Evolutionary conservation across 2,888 invertebrate genomes (phyloP), one percentile per base, ranked within the genome.

Genomic region (Ferdinandea cuprea): DNA sequence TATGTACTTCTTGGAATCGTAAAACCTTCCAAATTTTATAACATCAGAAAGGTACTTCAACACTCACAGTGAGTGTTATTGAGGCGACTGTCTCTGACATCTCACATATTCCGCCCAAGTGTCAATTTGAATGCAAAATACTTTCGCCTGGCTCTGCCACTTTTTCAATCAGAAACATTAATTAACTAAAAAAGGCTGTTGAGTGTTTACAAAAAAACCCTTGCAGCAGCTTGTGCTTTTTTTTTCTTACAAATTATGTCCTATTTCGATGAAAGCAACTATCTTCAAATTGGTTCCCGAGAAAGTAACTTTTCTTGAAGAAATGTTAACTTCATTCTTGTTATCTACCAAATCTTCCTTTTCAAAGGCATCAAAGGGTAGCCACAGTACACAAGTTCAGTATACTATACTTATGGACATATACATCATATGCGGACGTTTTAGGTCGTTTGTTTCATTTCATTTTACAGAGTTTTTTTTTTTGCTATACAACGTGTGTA

Each of bases 221-320:
- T 25, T 25, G 3, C 25, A 25, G 25, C 25, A 5, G 2, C 6
- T n/a, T 7, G 7, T 6, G 5, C n/a, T 32, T 4, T 15, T 17
- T 37, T 37, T 6, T 37, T 11, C 37, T 37, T n/a, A 5, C 6
- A 54, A 19, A 54, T 35, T 5, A n/a, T 11, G 1, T 19, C n/a
- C 52, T n/a, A 52, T 32, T 30, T n/a, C 17, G 32, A 52, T 17
- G 17, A 52, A 52, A 11, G 35, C 11, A 37, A 37, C n/a, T 52
- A 9, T 19, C 32, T 17, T 37, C n/a, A 7, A 37, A 35, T n/a
- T 40, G 32, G 50, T 32, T 71, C 30, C 61, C 52, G 25, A 32
- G 63, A 52, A 63, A 54, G 63, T 63, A 46, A 63, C 63, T 52
- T 72, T 54, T 52, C 63, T 72, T 63, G n/a, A 7, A 63, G 54